Base-by-base conservation (phyloP, 2,113 vertebrate genomes). In the Odobenus rosmarus region DNA sequence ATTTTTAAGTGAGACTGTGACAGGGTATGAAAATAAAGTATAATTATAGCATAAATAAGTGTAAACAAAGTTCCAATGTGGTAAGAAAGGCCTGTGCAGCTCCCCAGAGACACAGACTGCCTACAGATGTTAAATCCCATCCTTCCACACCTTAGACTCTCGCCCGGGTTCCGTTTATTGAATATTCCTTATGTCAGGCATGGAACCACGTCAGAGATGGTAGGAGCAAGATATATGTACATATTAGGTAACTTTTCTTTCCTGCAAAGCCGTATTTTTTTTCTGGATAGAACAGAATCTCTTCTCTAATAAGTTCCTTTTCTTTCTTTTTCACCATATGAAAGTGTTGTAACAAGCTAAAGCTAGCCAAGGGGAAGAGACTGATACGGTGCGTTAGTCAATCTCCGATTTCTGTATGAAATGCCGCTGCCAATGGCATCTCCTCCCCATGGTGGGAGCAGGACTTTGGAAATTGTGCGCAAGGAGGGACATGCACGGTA, bases 371-470 rank as follows among this genome's bases (percentile, higher is more conserved):
- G 19, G 62, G 46, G 8, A 0, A 53, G 28, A 11, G 6, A 61
- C 14, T 26, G n/a, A 18, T 13, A 21, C 2, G 1, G 16, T 1
- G 5, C 2, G 4, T 1, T 18, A 9, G 26, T 11, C 64, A 53
- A 59, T 53, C 49, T 81, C 15, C 19, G 42, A 10, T 31, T 31
- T 79, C 46, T 7, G 2, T 4, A 4, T 10, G 21, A 19, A 62
- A 36, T 36, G 31, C 62, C 49, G 1, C 31, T 28, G 4, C 28
- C 67, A 16, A 5, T 11, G 18, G 10, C 28, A 15, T 4, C 11
- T 39, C 51, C 4, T 39, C 8, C 19, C n/a, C 23, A 21, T 19
- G 59, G 23, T 7, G 7, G n/a, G 23, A 81, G 6, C 1, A 74
- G 31, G 42, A 42, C 46, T 39, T n/a, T 0, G 1, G 5, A 21